These are phyloP conservation scores for Mixornis gularis DNA, from an alignment of 2,113 vertebrate species.

Conservation along the genomic window DNA sequence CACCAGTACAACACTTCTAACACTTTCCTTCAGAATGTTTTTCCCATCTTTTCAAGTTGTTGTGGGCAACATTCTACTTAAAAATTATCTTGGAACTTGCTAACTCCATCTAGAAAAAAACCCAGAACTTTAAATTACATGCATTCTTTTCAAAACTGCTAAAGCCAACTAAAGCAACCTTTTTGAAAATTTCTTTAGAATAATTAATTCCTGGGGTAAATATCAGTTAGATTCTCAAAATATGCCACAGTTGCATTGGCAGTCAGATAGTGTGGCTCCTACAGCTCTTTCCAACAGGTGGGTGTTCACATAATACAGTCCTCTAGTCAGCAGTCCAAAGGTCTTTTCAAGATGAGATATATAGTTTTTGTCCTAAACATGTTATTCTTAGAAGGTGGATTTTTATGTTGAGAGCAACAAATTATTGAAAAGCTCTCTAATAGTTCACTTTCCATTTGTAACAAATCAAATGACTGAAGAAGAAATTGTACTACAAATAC, in stretches of 20 bases:
- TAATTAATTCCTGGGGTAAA: neutral
- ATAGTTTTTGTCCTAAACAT: neutral
- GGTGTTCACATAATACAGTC: neutral
- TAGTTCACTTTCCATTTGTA: neutral
- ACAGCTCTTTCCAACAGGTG: neutral
- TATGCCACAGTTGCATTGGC: neutral
- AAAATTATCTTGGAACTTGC: neutral
- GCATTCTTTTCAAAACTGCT: neutral
- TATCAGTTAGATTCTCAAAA: neutral
- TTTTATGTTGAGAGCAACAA: neutral
- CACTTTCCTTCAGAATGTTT: neutral
- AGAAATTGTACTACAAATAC: neutral
- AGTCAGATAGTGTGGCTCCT: neutral
- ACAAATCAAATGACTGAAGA: neutral
- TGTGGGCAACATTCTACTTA: neutral
- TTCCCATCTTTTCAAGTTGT: neutral
- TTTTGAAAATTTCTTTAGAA: neutral
- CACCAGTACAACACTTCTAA: neutral
- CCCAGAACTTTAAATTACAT: neutral
- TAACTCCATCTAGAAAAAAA: neutral
- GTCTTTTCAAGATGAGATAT: neutral
- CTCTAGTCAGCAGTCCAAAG: neutral
- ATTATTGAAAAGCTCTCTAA: slow-evolving; percentile 5
- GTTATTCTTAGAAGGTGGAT: neutral
- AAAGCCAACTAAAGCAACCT: neutral